Conservation (phyloP, 2,113 vertebrate genomes). For the Aphelocoma coerulescens region DNA sequence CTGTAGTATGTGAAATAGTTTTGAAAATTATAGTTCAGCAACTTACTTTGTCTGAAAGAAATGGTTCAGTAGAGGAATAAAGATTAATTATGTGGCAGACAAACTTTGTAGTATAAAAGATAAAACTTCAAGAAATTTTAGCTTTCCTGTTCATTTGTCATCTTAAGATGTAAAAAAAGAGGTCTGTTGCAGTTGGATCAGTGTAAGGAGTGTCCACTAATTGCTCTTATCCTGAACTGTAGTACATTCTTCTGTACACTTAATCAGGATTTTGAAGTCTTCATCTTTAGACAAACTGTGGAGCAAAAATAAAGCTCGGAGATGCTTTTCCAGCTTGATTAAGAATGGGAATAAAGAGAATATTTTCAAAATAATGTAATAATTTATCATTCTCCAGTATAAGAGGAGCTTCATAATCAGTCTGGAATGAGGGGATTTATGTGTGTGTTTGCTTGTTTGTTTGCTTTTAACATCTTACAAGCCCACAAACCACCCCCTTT, state of each 20-base stretch:
- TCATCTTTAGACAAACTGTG: background rate
- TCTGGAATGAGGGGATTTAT: background rate
- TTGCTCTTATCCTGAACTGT: background rate
- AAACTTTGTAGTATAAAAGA: background rate
- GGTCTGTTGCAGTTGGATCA: background rate
- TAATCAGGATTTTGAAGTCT: background rate
- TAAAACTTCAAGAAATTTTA: background rate
- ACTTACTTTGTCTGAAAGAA: background rate
- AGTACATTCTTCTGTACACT: background rate
- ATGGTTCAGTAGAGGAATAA: background rate
- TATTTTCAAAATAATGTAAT: background rate
- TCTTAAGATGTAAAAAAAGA: background rate
- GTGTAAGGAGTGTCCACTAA: background rate
- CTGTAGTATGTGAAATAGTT: slow-evolving; percentile 14
- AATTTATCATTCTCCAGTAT: background rate
- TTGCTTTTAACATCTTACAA: background rate
- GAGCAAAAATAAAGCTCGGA: background rate
- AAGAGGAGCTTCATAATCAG: background rate
- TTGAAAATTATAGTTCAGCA: background rate
- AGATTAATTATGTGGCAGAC: background rate
- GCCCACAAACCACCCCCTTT: background rate
- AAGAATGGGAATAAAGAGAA: background rate
- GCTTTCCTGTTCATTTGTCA: background rate
- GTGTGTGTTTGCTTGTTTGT: background rate
- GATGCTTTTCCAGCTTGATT: background rate